Evolutionary conservation across 2,797 vertebrate species (phyloP), one percentile per base, ranked within the genome.

Genomic region (Aeoliscus strigatus): DNA sequence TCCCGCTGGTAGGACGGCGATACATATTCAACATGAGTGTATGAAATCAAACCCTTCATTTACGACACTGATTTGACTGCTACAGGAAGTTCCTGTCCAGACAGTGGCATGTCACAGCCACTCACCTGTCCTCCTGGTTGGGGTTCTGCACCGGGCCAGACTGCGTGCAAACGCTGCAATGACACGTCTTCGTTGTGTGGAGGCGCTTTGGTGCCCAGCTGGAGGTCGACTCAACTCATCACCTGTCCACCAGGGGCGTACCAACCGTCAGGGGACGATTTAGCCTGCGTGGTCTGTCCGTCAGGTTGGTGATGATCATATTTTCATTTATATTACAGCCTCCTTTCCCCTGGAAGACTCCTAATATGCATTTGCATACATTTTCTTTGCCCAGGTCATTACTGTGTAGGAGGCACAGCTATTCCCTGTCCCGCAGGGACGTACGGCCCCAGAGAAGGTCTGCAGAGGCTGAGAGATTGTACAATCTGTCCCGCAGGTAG

Each of bases 401-500:
- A 89, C 69, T 92, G 88, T 51, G 63, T 79, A 10, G 79, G 74
- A 40, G 84, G 83, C 26, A 51, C 75, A 5, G 55, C 72, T 8
- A 17, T 69, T 10, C 84, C 78, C 0, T 92, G 91, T 69, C 90
- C 85, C 36, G 78, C 81, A 16, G 88, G 91, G 52, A 92, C 70
- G 27, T 94, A 86, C 49, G 82, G 88, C 11, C 35, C 71, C 16
- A 83, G 75, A 58, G 86, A 87, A 45, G 87, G 83, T 39, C 28
- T 79, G 18, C 77, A 66, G 38, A 69, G 70, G 37, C 55, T 79
- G 52, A 86, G 56, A 36, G 84, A 88, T 60, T 89, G 86, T 45
- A 77, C 79, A 34, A 81, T 75, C 0, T 90, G 75, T 65, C 86
- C 87, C 45, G 83, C 90, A 87, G 91, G 92, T 93, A 77, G 4